phyloP scores from a whole-genome alignment of 2,113 vertebrate genomes.

The Sisor rabdophorus region DNA sequence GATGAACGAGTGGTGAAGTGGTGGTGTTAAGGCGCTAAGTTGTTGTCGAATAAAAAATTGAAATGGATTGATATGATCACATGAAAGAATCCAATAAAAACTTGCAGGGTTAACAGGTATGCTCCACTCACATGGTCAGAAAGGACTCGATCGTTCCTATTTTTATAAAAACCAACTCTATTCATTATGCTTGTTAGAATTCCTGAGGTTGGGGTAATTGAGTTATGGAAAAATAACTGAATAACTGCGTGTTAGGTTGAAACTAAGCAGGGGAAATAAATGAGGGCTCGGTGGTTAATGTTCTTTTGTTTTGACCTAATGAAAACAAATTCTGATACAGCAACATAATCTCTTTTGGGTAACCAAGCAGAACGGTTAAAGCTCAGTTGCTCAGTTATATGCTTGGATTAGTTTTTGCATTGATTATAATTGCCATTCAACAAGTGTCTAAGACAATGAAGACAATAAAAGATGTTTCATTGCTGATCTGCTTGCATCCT shows the following conservation, averaged over 20 bases:
- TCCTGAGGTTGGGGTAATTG: neutral
- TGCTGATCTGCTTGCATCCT: neutral
- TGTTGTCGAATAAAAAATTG: too few species aligned
- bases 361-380: neutral
- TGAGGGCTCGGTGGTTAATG: neutral
- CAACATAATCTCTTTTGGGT: neutral
- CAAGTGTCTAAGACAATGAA: neutral
- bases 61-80: too few species aligned
- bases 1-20: too few species aligned
- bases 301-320: slow-evolving; percentile 1
- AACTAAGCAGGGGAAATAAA: neutral
- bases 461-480: neutral
- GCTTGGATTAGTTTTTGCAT: neutral
- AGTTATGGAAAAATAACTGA: neutral
- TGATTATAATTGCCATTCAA: neutral
- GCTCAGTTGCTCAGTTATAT: neutral
- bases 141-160: neutral
- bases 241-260: neutral
- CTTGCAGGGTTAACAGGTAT: too few species aligned
- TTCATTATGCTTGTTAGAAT: slow-evolving; percentile 1
- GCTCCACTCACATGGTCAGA: too few species aligned
- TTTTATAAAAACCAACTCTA: neutral
- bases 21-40: too few species aligned
- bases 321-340: neutral
- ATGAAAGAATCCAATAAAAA: too few species aligned